A percentile compares a stretch with the other conserved stretches of the same genome.
These are phyloP conservation scores for Tenthredo notha DNA, from an alignment of 2,888 invertebrate genomes.

Conservation along the genomic window DNA sequence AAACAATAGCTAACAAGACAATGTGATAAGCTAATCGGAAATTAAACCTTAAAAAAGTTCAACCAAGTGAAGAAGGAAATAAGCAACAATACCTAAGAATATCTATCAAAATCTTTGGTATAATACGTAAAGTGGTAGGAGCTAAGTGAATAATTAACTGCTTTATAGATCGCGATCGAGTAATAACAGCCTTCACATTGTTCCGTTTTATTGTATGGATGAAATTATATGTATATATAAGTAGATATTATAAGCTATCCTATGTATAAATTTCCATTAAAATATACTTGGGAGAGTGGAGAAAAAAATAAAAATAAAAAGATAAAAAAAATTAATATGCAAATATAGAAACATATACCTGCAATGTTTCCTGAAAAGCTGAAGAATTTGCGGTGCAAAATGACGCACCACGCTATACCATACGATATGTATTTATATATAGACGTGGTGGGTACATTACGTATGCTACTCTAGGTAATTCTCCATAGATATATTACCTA, in stretches of 20 bases:
- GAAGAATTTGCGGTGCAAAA: background rate
- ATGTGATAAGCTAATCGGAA: conserved; percentile 50
- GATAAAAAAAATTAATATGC: background rate
- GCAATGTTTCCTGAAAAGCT: background rate
- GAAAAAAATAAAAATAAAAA: background rate
- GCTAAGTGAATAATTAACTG: background rate
- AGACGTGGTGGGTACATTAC: background rate
- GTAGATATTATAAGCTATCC: background rate
- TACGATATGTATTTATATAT: background rate
- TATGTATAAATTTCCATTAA: background rate
- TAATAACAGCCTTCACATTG: background rate
- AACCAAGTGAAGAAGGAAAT: background rate
- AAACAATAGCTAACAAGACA: conserved; percentile 21
- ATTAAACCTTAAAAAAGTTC: background rate
- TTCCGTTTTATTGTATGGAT: background rate
- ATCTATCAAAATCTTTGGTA: background rate
- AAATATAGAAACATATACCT: background rate
- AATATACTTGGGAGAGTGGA: background rate
- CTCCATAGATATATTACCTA: background rate
- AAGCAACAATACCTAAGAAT: background rate
- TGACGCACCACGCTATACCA: background rate
- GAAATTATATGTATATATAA: background rate
- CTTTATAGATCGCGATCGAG: background rate
- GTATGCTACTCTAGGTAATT: background rate
- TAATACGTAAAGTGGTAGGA: background rate